These are phyloP conservation scores for Enteromius unitaeniatus DNA, from an alignment of 2,797 vertebrate genomes.

Conservation along the genomic window DNA sequence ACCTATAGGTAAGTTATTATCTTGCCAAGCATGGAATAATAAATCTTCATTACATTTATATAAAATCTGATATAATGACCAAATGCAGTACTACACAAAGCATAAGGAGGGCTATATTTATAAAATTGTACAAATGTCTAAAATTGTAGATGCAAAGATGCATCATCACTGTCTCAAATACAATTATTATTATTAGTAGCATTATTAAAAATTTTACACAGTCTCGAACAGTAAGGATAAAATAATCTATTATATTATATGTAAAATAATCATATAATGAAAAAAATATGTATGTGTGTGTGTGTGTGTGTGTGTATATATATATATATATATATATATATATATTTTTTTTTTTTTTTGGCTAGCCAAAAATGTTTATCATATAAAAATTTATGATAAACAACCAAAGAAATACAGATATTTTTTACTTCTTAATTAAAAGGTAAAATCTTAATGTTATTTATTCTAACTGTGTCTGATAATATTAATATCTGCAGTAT, in stretches of 20 bases:
- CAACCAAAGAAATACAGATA: neutral
- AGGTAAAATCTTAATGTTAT: neutral
- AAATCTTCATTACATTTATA: neutral
- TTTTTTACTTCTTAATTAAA: neutral
- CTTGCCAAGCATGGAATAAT: neutral
- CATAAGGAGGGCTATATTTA: neutral
- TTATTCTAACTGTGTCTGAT: neutral
- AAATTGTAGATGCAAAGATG: neutral
- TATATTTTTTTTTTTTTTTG: too few species aligned
- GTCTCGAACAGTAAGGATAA: neutral
- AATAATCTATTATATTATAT: too few species aligned
- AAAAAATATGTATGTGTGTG: too few species aligned
- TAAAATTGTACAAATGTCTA: neutral
- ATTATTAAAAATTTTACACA: neutral
- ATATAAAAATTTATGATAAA: too few species aligned
- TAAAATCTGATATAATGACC: neutral
- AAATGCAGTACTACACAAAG: neutral
- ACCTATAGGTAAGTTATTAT: neutral
- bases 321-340: too few species aligned
- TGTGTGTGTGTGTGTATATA: too few species aligned
- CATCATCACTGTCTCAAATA: neutral
- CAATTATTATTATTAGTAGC: neutral
- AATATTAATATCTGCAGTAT: neutral
- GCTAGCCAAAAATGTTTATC: neutral
- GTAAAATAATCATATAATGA: neutral